These are phyloP conservation scores for Eupithecia exiguata DNA, from an alignment of 2,888 invertebrate species.

Conservation along the genomic window DNA sequence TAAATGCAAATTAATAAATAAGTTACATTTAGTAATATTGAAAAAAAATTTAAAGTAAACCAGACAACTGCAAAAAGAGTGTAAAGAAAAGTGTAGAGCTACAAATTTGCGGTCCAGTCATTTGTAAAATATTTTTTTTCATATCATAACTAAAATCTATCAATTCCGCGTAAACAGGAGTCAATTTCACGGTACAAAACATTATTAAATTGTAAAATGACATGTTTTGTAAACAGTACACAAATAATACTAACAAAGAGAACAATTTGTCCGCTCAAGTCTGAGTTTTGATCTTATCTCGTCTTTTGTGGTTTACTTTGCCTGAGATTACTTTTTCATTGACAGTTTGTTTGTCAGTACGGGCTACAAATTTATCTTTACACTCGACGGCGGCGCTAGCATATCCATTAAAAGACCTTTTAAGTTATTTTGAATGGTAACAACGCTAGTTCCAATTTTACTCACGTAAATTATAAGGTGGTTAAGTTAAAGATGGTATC, in stretches of 20 bases:
- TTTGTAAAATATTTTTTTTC: not conserved
- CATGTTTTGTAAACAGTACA: slow-evolving; percentile 78
- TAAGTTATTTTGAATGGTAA: not conserved
- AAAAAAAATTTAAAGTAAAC: not conserved
- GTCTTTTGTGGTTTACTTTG: slow-evolving; percentile 67
- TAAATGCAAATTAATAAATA: no score
- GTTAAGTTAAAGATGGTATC: no score
- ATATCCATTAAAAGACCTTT: not conserved
- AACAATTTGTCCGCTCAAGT: slow-evolving; percentile 75
- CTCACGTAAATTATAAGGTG: no score
- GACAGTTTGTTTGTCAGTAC: slow-evolving; percentile 50
- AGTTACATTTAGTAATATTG: not conserved
- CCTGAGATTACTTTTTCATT: slow-evolving; percentile 62
- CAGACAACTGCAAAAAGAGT: not conserved
- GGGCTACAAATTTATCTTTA: slow-evolving; percentile 16
- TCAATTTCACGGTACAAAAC: slow-evolving; percentile 74
- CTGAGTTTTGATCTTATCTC: slow-evolving; percentile 75
- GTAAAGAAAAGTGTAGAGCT: not conserved
- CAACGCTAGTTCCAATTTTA: not conserved
- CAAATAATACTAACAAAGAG: slow-evolving; percentile 60
- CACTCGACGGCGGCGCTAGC: not conserved
- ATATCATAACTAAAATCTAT: slow-evolving; percentile 27
- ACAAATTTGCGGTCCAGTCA: not conserved
- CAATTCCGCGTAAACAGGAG: slow-evolving; percentile 58
- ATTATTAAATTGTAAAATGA: slow-evolving; percentile 67